Percentiles rank a stretch among this genome's conserved stretches.
phyloP scores from a whole-genome alignment of 1,140 invertebrate genomes.

The Bombus sylvicola region DNA sequence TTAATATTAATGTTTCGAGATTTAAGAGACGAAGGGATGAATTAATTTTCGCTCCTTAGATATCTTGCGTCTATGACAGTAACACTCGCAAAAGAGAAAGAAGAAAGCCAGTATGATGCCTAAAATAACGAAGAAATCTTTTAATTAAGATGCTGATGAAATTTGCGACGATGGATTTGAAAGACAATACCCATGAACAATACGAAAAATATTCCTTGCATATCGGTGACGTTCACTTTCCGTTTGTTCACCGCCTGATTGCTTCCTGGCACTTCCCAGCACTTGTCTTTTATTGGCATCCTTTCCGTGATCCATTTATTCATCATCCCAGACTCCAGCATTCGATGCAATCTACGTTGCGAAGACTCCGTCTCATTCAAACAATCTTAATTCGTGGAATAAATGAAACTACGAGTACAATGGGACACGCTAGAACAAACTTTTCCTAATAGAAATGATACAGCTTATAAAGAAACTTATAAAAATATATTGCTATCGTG shows the following conservation, averaged over 20 bases:
- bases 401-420: not conserved
- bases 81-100: slow-evolving; percentile 84
- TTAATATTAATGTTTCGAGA: not conserved
- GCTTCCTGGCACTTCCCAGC: slow-evolving; percentile 85
- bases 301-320: slow-evolving; percentile 91
- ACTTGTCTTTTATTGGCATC: slow-evolving; percentile 91
- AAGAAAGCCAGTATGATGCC: slow-evolving; percentile 83
- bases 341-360: slow-evolving; percentile 86
- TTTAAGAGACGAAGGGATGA: slow-evolving; percentile 84
- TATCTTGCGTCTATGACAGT: slow-evolving; percentile 81
- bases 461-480: too few relatives aligned
- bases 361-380: not conserved
- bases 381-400: not conserved
- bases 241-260: slow-evolving; percentile 89
- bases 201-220: slow-evolving; percentile 95
- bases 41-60: slow-evolving; percentile 83
- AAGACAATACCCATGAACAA: slow-evolving; percentile 87
- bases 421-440: not conserved
- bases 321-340: slow-evolving; percentile 93
- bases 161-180: not conserved
- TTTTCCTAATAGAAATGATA: not conserved
- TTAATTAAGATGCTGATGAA: too few relatives aligned
- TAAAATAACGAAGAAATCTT: slow-evolving; percentile 71
- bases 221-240: slow-evolving; percentile 92
- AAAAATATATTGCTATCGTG: too few relatives aligned